phyloP scores from a whole-genome alignment of 2,888 invertebrate genomes.

The Callimorpha dominula region DNA sequence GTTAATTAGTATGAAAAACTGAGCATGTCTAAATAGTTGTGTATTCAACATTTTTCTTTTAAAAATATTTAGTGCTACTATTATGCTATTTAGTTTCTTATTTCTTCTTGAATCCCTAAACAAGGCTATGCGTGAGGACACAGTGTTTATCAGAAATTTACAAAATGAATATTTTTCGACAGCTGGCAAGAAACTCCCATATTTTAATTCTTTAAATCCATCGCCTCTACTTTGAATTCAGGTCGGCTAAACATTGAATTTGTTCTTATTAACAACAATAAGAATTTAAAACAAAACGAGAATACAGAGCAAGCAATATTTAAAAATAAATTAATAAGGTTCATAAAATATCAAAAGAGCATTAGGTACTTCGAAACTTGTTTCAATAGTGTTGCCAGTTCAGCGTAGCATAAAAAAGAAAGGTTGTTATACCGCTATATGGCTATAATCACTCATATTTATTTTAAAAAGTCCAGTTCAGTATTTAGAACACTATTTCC shows the following conservation, averaged over 20 bases:
- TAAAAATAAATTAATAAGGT: not conserved
- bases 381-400: not conserved
- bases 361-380: not conserved
- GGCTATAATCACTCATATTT: not conserved
- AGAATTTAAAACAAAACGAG: not conserved
- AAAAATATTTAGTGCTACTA: slow-evolving; percentile 10
- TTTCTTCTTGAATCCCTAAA: slow-evolving; percentile 25
- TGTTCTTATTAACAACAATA: not conserved
- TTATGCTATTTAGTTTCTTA: slow-evolving; percentile 25
- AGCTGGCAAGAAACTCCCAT: not conserved
- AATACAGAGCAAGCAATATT: not conserved
- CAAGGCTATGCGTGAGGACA: slow-evolving; percentile 16
- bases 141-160: slow-evolving; percentile 6
- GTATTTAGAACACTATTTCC: not conserved
- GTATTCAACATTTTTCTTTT: slow-evolving; percentile 26
- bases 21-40: slow-evolving; percentile 40
- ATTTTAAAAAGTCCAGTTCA: not conserved
- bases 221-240: not conserved
- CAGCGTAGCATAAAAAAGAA: not conserved
- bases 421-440: not conserved
- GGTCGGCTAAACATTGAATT: not conserved
- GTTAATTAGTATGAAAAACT: slow-evolving; percentile 30
- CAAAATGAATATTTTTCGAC: not conserved
- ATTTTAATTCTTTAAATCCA: not conserved
- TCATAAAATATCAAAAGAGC: not conserved